These are phyloP conservation scores for Zosterops lateralis DNA, from an alignment of 2,113 vertebrate species.

Conservation along the genomic window DNA sequence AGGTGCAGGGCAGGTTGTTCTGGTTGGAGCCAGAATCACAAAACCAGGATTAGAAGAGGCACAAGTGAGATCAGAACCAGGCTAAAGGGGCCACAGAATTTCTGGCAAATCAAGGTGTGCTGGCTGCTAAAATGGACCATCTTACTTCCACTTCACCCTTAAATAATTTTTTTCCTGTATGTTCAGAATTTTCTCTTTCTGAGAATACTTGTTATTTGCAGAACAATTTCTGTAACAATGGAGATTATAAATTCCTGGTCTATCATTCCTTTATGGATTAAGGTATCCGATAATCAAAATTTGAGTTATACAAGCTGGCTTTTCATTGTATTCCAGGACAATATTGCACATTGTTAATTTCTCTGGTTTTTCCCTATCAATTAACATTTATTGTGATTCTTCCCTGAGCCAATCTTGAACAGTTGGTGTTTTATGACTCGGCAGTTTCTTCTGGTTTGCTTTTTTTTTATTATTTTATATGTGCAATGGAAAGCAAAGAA, in stretches of 20 bases:
- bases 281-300: not conserved
- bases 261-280: not conserved
- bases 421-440: conserved; percentile 31
- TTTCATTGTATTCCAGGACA: not conserved
- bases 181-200: not conserved
- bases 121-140: not conserved
- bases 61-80: not conserved
- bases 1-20: not conserved
- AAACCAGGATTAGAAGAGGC: not conserved
- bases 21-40: not conserved
- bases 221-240: not conserved
- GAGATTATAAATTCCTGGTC: not conserved
- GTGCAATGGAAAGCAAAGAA: not conserved
- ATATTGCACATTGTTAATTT: not conserved
- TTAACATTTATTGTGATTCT: conserved; percentile 5
- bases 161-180: not conserved
- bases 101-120: not conserved
- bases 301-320: not conserved
- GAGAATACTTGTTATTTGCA: not conserved
- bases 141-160: not conserved
- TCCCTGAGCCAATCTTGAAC: conserved; percentile 8
- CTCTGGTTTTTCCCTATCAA: not conserved
- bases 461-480: not conserved
- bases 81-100: not conserved
- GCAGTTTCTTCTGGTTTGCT: not conserved